Evolutionary conservation across 1,140 invertebrate species (phyloP).

Genomic region (Acyrthosiphon pisum): DNA sequence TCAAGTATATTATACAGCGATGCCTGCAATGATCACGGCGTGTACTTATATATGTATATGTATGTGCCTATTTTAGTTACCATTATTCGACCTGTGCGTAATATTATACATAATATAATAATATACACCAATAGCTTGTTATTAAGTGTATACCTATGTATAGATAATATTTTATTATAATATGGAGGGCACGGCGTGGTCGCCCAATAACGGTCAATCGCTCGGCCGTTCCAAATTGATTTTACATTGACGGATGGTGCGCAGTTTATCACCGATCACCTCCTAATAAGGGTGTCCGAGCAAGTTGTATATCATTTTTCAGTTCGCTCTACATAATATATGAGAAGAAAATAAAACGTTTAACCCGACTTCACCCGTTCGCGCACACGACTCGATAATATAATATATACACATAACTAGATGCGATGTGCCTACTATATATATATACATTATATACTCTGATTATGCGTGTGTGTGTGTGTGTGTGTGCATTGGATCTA

Average conservation of each 20-base stretch:
- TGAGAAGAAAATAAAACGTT: slow-evolving; percentile 11
- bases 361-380: slow-evolving; percentile 28
- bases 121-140: neutral
- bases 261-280: slow-evolving; percentile 35
- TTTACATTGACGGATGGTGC: slow-evolving; percentile 38
- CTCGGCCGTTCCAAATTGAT: slow-evolving; percentile 29
- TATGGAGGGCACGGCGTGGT: neutral
- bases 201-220: slow-evolving; percentile 39
- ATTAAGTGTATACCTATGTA: neutral
- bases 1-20: no score
- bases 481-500: neutral
- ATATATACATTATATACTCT: neutral
- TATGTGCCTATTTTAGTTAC: neutral
- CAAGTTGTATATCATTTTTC: slow-evolving; percentile 34
- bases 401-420: neutral
- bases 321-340: neutral
- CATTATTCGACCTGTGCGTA: neutral
- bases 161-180: neutral
- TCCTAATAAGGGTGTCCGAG: slow-evolving; percentile 33
- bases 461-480: no score
- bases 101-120: neutral
- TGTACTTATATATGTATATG: neutral
- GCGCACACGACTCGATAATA: neutral
- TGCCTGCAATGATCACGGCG: neutral
- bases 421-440: neutral